Conservation (phyloP, 1,140 invertebrate species). For the Bursaphelenchus mucronatus region DNA sequence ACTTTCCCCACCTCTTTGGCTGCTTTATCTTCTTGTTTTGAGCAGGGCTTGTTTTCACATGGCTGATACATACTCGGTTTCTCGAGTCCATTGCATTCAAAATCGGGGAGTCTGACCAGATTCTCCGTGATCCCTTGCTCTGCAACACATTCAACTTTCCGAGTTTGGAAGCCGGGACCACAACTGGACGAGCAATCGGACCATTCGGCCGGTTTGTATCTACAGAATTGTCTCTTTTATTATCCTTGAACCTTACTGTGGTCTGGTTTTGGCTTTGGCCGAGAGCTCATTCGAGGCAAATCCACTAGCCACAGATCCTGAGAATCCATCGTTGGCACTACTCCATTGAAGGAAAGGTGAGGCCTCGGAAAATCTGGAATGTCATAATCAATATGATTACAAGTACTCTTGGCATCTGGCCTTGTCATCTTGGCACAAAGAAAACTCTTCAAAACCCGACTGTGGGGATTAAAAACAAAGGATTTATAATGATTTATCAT, state of each 20-base stretch:
- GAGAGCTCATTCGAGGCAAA: constrained; percentile 11
- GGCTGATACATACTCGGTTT: constrained; percentile 52
- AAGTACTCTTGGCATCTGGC: constrained; percentile 1
- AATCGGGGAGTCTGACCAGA: constrained; percentile 49
- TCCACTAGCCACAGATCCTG: neutral
- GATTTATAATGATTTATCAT: neutral
- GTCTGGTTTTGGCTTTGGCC: neutral
- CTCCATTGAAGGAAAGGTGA: constrained; percentile 30
- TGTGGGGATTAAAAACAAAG: neutral
- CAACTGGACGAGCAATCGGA: constrained; percentile 75
- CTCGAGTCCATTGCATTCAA: constrained; percentile 49
- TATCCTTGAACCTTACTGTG: constrained; percentile 19
- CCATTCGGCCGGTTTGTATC: constrained; percentile 69
- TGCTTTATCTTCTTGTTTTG: constrained; percentile 23
- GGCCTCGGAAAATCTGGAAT: constrained; percentile 22
- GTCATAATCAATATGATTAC: neutral
- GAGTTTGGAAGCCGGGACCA: constrained; percentile 66
- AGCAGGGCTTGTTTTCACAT: constrained; percentile 40
- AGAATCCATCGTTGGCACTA: constrained; percentile 14
- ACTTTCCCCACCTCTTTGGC: constrained; percentile 12
- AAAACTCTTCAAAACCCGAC: neutral
- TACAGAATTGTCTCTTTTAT: neutral
- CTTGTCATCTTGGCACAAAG: constrained; percentile 6
- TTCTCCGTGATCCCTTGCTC: constrained; percentile 41
- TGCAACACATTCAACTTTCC: constrained; percentile 72